phyloP scores from a whole-genome alignment of 2,888 invertebrate species.

The Tetragnatha montana region DNA sequence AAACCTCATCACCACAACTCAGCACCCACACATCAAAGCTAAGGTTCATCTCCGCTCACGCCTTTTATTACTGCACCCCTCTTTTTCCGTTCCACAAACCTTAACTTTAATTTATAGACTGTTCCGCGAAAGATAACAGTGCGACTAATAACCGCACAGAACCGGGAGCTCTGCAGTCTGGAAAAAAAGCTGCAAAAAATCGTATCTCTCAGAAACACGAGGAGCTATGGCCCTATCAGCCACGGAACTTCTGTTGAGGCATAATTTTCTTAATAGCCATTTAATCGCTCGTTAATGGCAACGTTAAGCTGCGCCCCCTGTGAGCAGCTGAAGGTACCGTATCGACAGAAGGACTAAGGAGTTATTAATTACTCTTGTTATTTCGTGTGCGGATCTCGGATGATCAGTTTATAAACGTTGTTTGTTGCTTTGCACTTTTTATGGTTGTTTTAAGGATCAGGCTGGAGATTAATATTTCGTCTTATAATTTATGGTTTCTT shows the following conservation, averaged over 20 bases:
- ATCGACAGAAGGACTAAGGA: conserved; percentile 48
- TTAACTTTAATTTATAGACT: conserved; percentile 18
- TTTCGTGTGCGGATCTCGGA: conserved; percentile 22
- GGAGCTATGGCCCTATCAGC: conserved; percentile 8
- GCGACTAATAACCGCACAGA: conserved; percentile 23
- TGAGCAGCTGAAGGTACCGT: conserved; percentile 15
- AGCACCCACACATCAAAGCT: not conserved
- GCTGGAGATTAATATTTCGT: conserved; percentile 28
- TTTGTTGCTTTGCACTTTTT: conserved; percentile 3
- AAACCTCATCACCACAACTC: not conserved
- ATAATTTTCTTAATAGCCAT: conserved; percentile 48
- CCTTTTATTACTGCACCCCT: not conserved
- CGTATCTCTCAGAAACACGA: conserved; percentile 43
- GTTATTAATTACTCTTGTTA: conserved; percentile 47
- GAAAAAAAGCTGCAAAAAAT: conserved; percentile 39
- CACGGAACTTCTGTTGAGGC: conserved; percentile 18
- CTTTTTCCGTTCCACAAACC: not conserved
- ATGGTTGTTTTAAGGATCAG: not conserved
- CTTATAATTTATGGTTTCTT: conserved; percentile 14
- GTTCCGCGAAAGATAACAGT: conserved; percentile 18
- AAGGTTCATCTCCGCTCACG: not conserved
- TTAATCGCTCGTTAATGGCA: conserved; percentile 54
- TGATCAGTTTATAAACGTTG: conserved; percentile 20
- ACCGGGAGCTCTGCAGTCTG: not conserved
- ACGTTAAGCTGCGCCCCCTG: not conserved